These are phyloP conservation scores for Sterna hirundo DNA, from an alignment of 2,113 vertebrate species.

Conservation along the genomic window DNA sequence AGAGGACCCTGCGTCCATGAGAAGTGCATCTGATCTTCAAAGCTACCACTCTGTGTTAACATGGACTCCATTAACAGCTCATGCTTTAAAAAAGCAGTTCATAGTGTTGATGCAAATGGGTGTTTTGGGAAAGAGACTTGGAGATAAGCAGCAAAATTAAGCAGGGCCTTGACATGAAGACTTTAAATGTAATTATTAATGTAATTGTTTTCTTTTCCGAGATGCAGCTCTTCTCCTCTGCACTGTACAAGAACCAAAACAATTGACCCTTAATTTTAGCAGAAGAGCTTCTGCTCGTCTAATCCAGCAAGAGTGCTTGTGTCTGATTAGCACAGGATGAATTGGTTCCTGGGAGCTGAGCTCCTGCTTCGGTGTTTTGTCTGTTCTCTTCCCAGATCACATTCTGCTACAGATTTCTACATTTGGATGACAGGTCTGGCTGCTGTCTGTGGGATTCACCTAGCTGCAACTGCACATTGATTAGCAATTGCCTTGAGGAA, in stretches of 20 bases:
- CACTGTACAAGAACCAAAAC: not conserved
- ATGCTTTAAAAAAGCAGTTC: not conserved
- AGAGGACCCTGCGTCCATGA: not conserved
- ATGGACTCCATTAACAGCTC: not conserved
- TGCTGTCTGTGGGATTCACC: conserved; percentile 68
- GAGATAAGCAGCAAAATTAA: conserved; percentile 40
- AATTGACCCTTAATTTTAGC: conserved; percentile 45
- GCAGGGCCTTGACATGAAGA: not conserved
- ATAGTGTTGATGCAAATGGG: not conserved
- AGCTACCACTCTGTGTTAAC: not conserved
- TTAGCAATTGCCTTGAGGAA: conserved; percentile 70
- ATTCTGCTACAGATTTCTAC: conserved; percentile 37
- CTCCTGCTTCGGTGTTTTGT: conserved; percentile 30
- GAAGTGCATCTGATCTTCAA: conserved; percentile 17
- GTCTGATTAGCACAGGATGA: conserved; percentile 18
- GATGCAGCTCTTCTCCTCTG: not conserved
- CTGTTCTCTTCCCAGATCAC: conserved; percentile 33
- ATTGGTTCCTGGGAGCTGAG: conserved; percentile 22
- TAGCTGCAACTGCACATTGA: conserved; percentile 70
- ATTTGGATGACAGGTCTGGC: conserved; percentile 53
- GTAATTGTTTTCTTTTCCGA: conserved; percentile 36
- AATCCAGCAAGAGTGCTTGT: not conserved
- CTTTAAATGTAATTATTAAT: conserved; percentile 31
- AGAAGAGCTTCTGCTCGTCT: not conserved
- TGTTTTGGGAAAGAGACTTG: not conserved